Evolutionary conservation across 2,113 vertebrate genomes (phyloP), one percentile per base, ranked within the genome.

Genomic region (Pollimyrus isidori): DNA sequence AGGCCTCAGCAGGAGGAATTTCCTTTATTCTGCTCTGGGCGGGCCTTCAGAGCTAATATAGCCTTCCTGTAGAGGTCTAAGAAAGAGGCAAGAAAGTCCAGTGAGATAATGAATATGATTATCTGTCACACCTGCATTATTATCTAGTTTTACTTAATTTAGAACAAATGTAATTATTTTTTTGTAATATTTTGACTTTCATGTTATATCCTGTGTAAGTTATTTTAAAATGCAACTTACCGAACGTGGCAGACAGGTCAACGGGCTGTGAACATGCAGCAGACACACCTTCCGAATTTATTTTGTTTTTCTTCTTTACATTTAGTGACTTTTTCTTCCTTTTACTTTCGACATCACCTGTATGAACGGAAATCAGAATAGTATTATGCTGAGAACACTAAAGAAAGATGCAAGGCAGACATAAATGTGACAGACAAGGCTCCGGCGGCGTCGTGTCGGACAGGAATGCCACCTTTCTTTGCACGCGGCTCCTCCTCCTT

Each of bases 51-150:
- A 88, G 97, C 96, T 94, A 96, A 93, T 92, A 98, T 97, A 0
- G 96, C 97, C 92, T 96, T 96, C 89, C 96, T 94, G 94, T 98
- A 98, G 91, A 98, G 88, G 92, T 97, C 97, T 98, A 90, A 39
- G 80, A 84, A 6, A 58, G 26, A 73, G 90, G 89, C 90, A 17
- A 92, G 3, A 84, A 48, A n/a, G 23, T 48, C 35, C 35, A 42
- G 30, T 80, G 46, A 84, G 7, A 48, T 83, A 1, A 35, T 23
- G 39, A 45, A 83, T 83, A 83, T n/a, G 23, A 48, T 11, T 17
- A 48, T 83, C 42, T 45, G 39, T 23, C 45, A 23, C 42, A 83
- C 45, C 42, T 84, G 39, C 7, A 48, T n/a, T 45, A 23, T 23
- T 48, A 48, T 46, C 6, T 48, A 48, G 26, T 17, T 52, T 35